Percentiles rank a stretch among this genome's conserved stretches.
Evolutionary conservation across 2,797 vertebrate species (phyloP).

Genomic region (Pipistrellus nathusii): DNA sequence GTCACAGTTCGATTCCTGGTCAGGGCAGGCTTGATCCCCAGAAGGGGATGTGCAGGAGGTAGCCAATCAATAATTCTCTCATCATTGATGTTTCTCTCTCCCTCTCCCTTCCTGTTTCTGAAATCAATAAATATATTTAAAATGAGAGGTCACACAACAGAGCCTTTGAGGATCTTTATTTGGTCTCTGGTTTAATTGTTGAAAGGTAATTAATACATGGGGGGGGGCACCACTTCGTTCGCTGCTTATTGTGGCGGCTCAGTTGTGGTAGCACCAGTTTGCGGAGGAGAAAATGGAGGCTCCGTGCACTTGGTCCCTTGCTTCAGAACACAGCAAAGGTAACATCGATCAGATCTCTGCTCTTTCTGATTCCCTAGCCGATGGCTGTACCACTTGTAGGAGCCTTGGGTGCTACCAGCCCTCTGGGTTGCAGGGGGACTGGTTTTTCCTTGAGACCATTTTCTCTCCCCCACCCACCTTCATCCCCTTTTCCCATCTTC

Average conservation of each 20-base stretch:
- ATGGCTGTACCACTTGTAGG: neutral
- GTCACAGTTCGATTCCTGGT: too few relatives aligned
- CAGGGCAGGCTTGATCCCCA: too few relatives aligned
- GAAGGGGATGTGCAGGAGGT: too few relatives aligned
- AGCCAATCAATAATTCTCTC: too few relatives aligned
- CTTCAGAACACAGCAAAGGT: neutral
- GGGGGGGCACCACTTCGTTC: neutral
- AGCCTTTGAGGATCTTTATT: neutral
- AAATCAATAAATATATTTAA: too few relatives aligned
- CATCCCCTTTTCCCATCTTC: neutral
- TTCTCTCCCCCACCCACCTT: neutral
- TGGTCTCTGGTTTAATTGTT: neutral
- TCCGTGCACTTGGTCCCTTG: neutral
- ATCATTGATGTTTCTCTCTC: too few relatives aligned
- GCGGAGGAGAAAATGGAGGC: neutral
- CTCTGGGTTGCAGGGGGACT: neutral
- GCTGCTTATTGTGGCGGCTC: neutral
- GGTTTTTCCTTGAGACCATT: neutral
- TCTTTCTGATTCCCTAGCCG: neutral
- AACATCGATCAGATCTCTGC: accelerated
- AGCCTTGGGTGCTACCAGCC: neutral
- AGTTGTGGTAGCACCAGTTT: neutral
- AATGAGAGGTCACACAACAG: neutral
- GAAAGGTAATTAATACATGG: neutral
- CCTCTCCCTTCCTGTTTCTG: too few relatives aligned